Evolutionary conservation across 2,113 vertebrate species (phyloP).

Genomic region (Fukomys damarensis): DNA sequence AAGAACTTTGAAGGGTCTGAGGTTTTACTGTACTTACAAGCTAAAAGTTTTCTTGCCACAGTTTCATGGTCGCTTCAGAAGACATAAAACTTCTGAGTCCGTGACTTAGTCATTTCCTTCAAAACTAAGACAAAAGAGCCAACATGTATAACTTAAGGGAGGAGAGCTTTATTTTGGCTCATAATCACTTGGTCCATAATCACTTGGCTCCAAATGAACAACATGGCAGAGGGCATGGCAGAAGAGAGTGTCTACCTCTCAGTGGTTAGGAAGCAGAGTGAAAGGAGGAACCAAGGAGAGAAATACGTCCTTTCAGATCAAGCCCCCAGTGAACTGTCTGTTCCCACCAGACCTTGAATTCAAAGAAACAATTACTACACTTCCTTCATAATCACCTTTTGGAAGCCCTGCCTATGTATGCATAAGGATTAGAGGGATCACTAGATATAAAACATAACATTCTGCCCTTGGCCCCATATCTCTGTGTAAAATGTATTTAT

Average conservation of each 20-base stretch:
- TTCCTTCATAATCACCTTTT: neutral
- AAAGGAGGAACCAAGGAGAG: neutral
- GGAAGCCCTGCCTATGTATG: neutral
- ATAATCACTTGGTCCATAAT: neutral
- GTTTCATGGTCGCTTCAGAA: neutral
- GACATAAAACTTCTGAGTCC: neutral
- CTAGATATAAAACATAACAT: neutral
- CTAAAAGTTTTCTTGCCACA: neutral
- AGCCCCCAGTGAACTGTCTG: neutral
- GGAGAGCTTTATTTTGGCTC: neutral
- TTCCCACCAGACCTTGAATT: neutral
- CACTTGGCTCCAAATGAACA: neutral
- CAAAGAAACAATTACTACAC: neutral
- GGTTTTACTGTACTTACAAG: neutral
- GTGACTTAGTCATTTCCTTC: neutral
- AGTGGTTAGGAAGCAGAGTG: neutral
- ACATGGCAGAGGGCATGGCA: neutral
- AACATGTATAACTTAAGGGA: neutral
- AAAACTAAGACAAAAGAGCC: neutral
- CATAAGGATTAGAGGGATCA: neutral
- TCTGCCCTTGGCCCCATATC: neutral
- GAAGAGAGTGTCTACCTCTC: neutral
- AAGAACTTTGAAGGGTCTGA: neutral
- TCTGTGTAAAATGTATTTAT: neutral
- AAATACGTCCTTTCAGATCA: neutral